Conservation (phyloP, 64 coral and sea anemone genomes). For the Actinia equina region DNA sequence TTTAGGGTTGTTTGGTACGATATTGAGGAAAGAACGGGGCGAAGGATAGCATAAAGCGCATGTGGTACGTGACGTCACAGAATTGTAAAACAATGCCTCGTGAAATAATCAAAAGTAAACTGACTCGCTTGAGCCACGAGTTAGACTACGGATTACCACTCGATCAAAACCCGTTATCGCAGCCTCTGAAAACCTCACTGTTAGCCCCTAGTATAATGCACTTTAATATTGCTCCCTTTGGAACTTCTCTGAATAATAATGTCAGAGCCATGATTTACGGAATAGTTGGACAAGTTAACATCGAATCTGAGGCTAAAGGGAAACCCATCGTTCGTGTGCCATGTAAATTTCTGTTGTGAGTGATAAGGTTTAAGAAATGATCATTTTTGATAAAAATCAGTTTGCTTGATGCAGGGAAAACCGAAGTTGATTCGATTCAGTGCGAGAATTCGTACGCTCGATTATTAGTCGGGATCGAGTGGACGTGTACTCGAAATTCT, state of each 20-base stretch:
- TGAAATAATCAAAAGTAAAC: slow-evolving; percentile 99
- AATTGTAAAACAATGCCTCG: slow-evolving; percentile 99
- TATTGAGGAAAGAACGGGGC: slow-evolving; percentile 99
- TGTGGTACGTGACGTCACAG: slow-evolving; percentile 99
- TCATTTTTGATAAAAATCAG: not conserved
- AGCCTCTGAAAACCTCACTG: slow-evolving; percentile 24
- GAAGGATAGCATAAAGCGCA: slow-evolving; percentile 99
- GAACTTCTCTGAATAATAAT: not conserved
- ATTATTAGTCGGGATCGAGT: not conserved
- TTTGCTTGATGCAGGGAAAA: not conserved
- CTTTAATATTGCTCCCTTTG: not conserved
- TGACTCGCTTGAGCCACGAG: slow-evolving; percentile 96
- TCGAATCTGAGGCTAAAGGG: slow-evolving; percentile 58
- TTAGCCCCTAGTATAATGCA: slow-evolving; percentile 10
- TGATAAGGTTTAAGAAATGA: slow-evolving; percentile 43
- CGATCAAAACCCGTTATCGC: slow-evolving; percentile 42
- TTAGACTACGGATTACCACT: slow-evolving; percentile 76
- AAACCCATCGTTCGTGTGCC: slow-evolving; percentile 59
- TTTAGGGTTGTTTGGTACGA: slow-evolving; percentile 99
- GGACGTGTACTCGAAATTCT: not conserved
- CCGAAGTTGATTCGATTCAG: slow-evolving; percentile 23
- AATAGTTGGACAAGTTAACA: slow-evolving; percentile 29
- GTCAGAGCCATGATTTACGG: not conserved
- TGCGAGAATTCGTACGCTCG: not conserved
- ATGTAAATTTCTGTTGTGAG: slow-evolving; percentile 54